phyloP scores from a whole-genome alignment of 2,888 invertebrate genomes.

The Epiperipatus broadwayi region DNA sequence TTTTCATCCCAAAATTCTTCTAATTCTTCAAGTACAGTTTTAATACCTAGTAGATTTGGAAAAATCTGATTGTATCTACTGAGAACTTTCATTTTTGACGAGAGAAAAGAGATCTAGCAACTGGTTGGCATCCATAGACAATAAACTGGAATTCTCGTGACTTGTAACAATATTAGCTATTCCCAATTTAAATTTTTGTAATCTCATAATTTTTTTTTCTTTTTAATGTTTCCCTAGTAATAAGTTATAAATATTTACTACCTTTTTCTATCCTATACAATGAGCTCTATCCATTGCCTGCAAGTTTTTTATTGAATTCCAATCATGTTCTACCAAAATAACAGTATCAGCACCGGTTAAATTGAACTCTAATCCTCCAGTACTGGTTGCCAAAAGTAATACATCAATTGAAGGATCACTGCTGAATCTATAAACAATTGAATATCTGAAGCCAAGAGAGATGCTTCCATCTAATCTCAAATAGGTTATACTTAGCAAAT shows the following conservation, averaged over 20 bases:
- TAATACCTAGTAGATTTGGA: constrained; percentile 17
- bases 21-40: constrained; percentile 24
- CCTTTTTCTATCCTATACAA: constrained; percentile 34
- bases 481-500: constrained; percentile 28
- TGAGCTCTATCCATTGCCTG: constrained; percentile 36
- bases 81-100: constrained; percentile 11
- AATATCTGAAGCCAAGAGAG: constrained; percentile 21
- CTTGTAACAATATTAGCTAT: constrained; percentile 31
- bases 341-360: constrained; percentile 36
- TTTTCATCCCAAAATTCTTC: constrained; percentile 29
- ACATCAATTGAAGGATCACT: constrained; percentile 34
- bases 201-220: too few relatives aligned
- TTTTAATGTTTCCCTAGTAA: too few relatives aligned
- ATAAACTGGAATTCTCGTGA: constrained; percentile 27
- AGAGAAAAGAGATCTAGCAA: constrained; percentile 26
- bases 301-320: constrained; percentile 36
- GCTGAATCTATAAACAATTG: constrained; percentile 27
- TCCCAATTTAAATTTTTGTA: constrained; percentile 34
- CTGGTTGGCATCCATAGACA: constrained; percentile 30
- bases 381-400: constrained; percentile 33
- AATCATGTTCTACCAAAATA: constrained; percentile 36
- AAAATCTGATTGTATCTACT: neutral
- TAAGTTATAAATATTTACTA: constrained; percentile 36
- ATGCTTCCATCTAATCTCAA: constrained; percentile 31
- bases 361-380: constrained; percentile 32